Base-by-base conservation (phyloP, 2,113 vertebrate genomes). In the Stomatorhinus ivindoensis region DNA sequence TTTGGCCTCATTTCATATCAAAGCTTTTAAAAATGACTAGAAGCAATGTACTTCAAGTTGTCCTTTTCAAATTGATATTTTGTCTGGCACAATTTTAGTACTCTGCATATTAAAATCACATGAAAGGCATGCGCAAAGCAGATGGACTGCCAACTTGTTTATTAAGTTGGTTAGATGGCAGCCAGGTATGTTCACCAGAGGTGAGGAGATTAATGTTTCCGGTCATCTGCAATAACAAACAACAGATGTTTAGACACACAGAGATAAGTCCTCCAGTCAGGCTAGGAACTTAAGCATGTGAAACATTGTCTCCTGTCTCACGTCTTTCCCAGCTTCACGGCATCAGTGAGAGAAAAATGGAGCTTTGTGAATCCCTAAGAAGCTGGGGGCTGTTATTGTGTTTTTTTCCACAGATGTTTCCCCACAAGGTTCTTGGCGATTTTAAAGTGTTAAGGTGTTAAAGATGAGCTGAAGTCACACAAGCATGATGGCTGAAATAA, bases 11-110 rank as follows among this genome's bases (percentile, higher is more conserved):
- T n/a, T n/a, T n/a, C 93, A 92, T 89, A 92, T 92, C 90, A 89
- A 88, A 90, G 91, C 65, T 91, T 92, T 83, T 42, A 87, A 90
- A 88, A 88, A 73, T 83, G 58, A 88, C 83, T 47, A 44, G 53
- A 91, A 92, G 92, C 89, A 91, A 90, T 93, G 94, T 92, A 90
- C 89, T 90, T 93, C 91, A 89, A 90, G 91, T 92, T 91, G 92
- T 31, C 44, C 47, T 87, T 73, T 76, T 87, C 44, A 87, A 89
- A 86, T 47, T 51, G 53, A 89, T 86, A 65, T 55, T 87, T 48
- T 65, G 61, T 47, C 61, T 87, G 84, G 44, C 61, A 61, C n/a
- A 19, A 53, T 86, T 51, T 87, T 48, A 87, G 84, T 47, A 27
- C 13, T 44, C 46, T 6, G 31, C 27, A 27, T 51, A 89, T 84